phyloP scores from a whole-genome alignment of 2,113 vertebrate genomes.

The Festucalex cinctus region DNA sequence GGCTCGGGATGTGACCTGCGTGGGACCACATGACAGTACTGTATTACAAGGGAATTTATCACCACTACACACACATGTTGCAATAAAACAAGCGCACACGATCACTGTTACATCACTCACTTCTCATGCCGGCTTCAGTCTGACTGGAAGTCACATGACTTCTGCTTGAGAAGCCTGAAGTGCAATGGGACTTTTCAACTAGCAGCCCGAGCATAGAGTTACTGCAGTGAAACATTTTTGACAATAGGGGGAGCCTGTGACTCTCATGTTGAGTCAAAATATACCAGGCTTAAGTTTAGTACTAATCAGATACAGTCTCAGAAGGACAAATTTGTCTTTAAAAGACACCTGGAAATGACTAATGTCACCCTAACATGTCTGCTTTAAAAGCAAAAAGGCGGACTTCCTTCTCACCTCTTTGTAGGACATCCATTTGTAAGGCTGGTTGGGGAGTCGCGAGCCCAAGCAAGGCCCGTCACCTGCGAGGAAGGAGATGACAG shows the following conservation, averaged over 20 bases:
- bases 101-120: neutral
- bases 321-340: too few species aligned
- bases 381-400: neutral
- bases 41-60: neutral
- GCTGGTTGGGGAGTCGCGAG: slow-evolving; percentile 89
- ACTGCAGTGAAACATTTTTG: too few species aligned
- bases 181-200: neutral
- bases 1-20: slow-evolving; percentile 85
- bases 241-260: too few species aligned
- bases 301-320: too few species aligned
- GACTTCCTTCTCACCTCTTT: slow-evolving; percentile 81
- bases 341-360: too few species aligned
- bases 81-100: neutral
- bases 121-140: neutral
- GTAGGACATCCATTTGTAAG: slow-evolving; percentile 96
- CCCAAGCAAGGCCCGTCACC: slow-evolving; percentile 93
- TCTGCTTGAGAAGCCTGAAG: neutral
- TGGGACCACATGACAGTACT: neutral
- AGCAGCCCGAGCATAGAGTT: too few species aligned
- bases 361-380: neutral
- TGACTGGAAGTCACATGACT: neutral
- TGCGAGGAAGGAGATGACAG: slow-evolving; percentile 29
- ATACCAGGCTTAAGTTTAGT: too few species aligned
- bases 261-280: too few species aligned
- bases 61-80: neutral